Evolutionary conservation across 2,888 invertebrate genomes (phyloP).

Genomic region (Drosophila anceps): DNA sequence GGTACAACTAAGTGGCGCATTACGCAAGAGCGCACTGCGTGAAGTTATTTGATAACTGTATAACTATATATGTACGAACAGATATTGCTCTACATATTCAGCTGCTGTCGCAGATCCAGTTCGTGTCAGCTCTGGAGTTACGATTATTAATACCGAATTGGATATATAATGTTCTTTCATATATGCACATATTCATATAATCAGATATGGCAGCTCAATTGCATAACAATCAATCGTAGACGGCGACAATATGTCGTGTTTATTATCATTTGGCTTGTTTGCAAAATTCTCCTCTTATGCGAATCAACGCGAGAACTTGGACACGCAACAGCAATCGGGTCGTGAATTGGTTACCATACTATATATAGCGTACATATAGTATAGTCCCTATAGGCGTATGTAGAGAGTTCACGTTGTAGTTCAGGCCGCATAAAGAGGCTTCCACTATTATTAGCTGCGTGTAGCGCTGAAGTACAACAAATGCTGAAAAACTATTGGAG

Average conservation of each 20-base stretch:
- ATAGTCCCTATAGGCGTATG: neutral
- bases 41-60: conserved; percentile 14
- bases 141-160: neutral
- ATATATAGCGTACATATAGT: neutral
- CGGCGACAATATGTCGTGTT: conserved; percentile 34
- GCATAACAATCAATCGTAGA: conserved; percentile 39
- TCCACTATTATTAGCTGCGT: conserved; percentile 14
- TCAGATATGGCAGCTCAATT: conserved; percentile 36
- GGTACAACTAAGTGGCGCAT: conserved; percentile 1
- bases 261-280: conserved; percentile 44
- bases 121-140: too few relatives aligned
- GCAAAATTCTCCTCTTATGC: conserved; percentile 19
- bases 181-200: neutral
- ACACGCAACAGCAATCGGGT: conserved; percentile 43
- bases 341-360: neutral
- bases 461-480: conserved; percentile 23
- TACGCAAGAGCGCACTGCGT: conserved; percentile 19
- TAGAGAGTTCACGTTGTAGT: conserved; percentile 5
- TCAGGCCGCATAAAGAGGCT: conserved; percentile 35
- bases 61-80: neutral
- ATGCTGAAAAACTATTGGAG: conserved; percentile 11
- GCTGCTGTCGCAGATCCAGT: neutral
- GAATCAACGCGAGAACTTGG: conserved; percentile 16
- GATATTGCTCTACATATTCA: neutral
- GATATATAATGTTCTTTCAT: neutral